A percentile compares a stretch with the other conserved stretches of the same genome.
phyloP scores from a whole-genome alignment of 1,140 invertebrate species.

The Ceratosolen fusciceps region DNA sequence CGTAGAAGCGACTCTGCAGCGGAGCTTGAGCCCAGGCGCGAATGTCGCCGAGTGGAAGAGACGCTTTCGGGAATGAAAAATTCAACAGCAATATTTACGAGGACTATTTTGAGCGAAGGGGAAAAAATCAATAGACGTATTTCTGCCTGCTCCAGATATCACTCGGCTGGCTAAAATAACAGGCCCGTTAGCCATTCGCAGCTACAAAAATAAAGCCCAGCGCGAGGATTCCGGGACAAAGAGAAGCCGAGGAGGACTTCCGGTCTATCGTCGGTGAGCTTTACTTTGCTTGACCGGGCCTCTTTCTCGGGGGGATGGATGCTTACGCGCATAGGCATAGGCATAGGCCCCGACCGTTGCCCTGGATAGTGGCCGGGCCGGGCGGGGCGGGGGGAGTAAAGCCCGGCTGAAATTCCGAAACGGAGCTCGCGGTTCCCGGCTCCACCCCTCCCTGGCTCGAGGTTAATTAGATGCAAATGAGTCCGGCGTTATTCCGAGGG shows the following conservation, averaged over 20 bases:
- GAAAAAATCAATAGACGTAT: slow-evolving; percentile 37
- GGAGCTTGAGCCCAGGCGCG: too few species aligned
- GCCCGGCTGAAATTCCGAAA: slow-evolving; percentile 10
- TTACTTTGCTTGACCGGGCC: neutral
- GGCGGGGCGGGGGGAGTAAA: neutral
- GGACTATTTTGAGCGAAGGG: slow-evolving; percentile 16
- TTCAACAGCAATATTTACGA: slow-evolving; percentile 33
- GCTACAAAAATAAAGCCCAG: neutral
- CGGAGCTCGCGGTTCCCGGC: neutral
- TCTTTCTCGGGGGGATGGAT: neutral
- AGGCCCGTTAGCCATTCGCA: neutral
- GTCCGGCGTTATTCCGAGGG: slow-evolving; percentile 35
- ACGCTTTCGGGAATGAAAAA: slow-evolving; percentile 34
- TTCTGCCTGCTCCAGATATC: slow-evolving; percentile 3
- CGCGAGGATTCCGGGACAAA: too few species aligned
- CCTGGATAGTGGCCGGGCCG: too few species aligned
- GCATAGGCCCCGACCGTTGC: too few species aligned
- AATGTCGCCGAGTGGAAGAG: neutral
- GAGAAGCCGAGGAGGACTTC: neutral
- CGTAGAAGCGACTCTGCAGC: neutral
- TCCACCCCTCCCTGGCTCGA: slow-evolving; percentile 22
- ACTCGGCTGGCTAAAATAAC: neutral
- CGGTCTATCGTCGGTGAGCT: too few species aligned
- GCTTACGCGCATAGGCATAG: too few species aligned
- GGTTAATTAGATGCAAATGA: slow-evolving; percentile 50